These are phyloP conservation scores for Pygathrix nemaeus DNA, from an alignment of 2,113 vertebrate species.

Conservation along the genomic window DNA sequence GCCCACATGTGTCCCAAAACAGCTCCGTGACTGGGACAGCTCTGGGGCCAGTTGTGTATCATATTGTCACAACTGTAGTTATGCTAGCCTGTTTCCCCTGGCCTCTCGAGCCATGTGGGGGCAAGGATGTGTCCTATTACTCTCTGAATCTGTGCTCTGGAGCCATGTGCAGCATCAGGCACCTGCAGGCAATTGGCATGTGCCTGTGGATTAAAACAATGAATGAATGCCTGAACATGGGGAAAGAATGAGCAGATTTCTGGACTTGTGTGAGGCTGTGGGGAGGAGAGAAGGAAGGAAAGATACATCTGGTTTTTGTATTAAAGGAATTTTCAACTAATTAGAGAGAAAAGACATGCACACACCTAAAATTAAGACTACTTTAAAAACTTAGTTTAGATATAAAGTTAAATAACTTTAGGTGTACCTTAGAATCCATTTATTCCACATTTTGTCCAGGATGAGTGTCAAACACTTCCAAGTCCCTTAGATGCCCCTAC, in stretches of 20 bases:
- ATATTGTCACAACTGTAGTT: not conserved
- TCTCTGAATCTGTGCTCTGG: not conserved
- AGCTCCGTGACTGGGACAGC: accelerated
- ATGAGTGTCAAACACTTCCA: not conserved
- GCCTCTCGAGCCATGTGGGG: not conserved
- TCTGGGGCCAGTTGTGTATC: too few relatives aligned
- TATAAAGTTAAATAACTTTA: not conserved
- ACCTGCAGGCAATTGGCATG: too few relatives aligned
- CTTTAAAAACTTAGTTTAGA: not conserved
- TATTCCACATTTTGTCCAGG: not conserved
- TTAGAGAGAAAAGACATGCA: not conserved
- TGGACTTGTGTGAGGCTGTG: not conserved
- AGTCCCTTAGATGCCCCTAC: not conserved
- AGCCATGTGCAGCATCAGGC: not conserved
- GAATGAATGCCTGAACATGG: accelerated
- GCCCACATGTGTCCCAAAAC: accelerated
- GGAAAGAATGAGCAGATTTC: not conserved
- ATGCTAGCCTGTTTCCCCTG: not conserved
- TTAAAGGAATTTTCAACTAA: not conserved
- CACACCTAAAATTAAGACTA: not conserved
- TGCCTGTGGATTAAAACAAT: not conserved
- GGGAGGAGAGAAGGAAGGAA: not conserved
- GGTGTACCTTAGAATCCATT: not conserved
- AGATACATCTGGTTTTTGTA: not conserved
- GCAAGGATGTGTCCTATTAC: not conserved